Evolutionary conservation across 2,113 vertebrate genomes (phyloP).

Genomic region (Seriola aureovittata): DNA sequence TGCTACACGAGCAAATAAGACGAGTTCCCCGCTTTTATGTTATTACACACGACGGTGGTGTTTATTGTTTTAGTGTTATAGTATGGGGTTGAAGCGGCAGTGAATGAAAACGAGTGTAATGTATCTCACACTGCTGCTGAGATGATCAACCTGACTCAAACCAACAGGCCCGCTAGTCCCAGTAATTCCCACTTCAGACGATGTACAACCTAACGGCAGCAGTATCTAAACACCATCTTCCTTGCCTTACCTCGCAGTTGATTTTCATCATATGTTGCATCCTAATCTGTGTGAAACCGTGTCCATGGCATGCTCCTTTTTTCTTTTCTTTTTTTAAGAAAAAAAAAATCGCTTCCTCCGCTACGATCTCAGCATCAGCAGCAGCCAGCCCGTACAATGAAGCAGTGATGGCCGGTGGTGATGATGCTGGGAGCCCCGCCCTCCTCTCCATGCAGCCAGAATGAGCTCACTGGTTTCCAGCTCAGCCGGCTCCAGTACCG

Average conservation of each 20-base stretch:
- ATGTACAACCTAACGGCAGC: neutral
- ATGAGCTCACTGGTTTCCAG: slow-evolving; percentile 78
- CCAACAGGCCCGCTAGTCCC: slow-evolving; percentile 66
- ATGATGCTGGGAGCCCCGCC: slow-evolving; percentile 83
- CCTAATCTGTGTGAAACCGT: slow-evolving; percentile 35
- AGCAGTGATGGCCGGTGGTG: slow-evolving; percentile 76
- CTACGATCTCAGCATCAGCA: slow-evolving; percentile 80
- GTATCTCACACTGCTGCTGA: slow-evolving; percentile 18
- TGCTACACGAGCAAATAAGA: neutral
- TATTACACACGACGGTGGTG: rapidly evolving
- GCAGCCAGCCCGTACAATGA: slow-evolving; percentile 78
- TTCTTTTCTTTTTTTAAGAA: neutral
- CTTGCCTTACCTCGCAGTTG: slow-evolving; percentile 73
- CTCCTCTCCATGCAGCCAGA: slow-evolving; percentile 66
- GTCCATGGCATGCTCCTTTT: slow-evolving; percentile 61
- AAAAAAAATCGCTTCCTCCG: neutral
- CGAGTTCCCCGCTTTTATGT: rapidly evolving
- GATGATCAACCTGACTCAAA: slow-evolving; percentile 33
- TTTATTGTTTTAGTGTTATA: neutral
- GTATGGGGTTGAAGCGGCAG: neutral
- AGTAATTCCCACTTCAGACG: slow-evolving; percentile 28
- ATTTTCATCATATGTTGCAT: slow-evolving; percentile 35
- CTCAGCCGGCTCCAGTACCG: slow-evolving; percentile 25
- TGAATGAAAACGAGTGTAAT: neutral
- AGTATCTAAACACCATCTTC: neutral